A percentile compares a stretch with the other conserved stretches of the same genome.
phyloP scores from a whole-genome alignment of 1,140 invertebrate genomes.

The Penaeus japonicus region DNA sequence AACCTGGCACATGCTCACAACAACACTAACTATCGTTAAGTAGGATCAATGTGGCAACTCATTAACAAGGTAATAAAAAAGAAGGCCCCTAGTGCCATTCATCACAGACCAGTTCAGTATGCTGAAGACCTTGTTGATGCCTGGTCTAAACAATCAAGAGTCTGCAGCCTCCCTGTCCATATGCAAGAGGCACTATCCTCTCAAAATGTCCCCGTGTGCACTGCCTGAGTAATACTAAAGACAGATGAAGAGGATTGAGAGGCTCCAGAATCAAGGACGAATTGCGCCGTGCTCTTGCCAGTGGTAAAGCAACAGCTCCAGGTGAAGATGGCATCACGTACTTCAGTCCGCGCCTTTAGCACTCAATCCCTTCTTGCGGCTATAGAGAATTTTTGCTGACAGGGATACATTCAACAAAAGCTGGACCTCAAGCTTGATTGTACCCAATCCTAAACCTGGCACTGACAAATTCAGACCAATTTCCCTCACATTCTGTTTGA shows the following conservation, averaged over 20 bases:
- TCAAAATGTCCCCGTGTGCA: neutral
- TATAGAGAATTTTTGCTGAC: neutral
- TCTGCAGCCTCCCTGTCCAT: neutral
- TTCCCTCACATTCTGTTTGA: neutral
- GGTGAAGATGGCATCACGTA: neutral
- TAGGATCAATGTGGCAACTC: constrained; percentile 22
- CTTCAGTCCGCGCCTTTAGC: neutral
- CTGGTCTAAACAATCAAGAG: neutral
- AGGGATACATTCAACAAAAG: neutral
- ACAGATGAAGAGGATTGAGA: neutral
- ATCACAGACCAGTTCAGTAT: neutral
- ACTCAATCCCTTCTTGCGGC: neutral
- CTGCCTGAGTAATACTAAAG: neutral
- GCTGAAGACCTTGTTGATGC: neutral
- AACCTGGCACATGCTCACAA: constrained; percentile 2
- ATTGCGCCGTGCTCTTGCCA: neutral
- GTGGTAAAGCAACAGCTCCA: neutral
- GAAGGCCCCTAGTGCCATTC: neutral
- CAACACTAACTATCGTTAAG: neutral
- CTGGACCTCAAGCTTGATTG: neutral
- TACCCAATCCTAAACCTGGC: constrained; percentile 7
- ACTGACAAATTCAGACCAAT: constrained; percentile 6
- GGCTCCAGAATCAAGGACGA: neutral
- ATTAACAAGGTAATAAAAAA: constrained; percentile 17
- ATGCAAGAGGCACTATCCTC: constrained; percentile 18